Evolutionary conservation across 2,888 invertebrate species (phyloP).

Genomic region (Cantharis nigra): DNA sequence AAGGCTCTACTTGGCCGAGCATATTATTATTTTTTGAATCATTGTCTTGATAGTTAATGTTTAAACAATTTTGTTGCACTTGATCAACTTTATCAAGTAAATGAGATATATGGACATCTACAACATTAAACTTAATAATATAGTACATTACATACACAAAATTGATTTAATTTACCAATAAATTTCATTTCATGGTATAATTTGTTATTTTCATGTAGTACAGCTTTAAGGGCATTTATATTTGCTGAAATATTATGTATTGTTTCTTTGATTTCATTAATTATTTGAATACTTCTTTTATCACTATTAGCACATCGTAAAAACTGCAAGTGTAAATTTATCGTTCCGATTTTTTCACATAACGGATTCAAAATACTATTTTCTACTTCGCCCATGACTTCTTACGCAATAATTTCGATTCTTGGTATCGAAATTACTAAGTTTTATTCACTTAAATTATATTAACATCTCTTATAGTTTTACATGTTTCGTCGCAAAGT

Average conservation of each 20-base stretch:
- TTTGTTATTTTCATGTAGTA: background rate
- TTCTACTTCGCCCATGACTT: background rate
- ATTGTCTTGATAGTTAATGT: background rate
- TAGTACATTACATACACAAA: background rate
- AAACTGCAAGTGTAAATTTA: background rate
- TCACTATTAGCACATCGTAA: background rate
- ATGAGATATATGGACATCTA: background rate
- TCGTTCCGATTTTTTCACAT: background rate
- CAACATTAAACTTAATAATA: background rate
- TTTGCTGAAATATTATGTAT: background rate
- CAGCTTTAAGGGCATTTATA: background rate
- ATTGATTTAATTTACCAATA: background rate
- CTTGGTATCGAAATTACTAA: background rate
- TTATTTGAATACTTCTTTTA: background rate
- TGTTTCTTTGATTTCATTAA: background rate
- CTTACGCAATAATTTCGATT: background rate
- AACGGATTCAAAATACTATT: background rate
- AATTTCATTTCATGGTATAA: background rate
- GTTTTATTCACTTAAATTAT: too few relatives aligned
- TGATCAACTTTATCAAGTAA: background rate
- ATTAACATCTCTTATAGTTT: too few relatives aligned
- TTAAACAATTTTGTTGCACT: background rate
- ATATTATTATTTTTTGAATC: background rate
- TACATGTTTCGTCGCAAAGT: too few relatives aligned
- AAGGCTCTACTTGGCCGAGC: background rate